Evolutionary conservation across 1,140 invertebrate species (phyloP), one percentile per base, ranked within the genome.

Genomic region (Aphidius gifuensis): DNA sequence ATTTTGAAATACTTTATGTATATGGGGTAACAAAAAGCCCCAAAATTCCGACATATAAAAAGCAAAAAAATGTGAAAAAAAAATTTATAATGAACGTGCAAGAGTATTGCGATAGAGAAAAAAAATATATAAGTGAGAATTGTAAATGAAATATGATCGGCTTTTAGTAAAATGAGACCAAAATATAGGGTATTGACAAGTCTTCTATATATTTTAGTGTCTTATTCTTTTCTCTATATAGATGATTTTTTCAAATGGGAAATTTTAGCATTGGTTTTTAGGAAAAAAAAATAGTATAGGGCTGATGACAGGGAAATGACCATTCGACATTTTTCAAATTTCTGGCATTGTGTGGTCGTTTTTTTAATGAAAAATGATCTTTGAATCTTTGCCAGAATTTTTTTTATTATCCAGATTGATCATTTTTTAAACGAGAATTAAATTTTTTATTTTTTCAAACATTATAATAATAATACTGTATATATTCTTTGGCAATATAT

Each of bases 91-190:
- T 42, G 21, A 58, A 46, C 51, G 64, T 62, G 32, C 48, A 40
- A 61, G 53, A 58, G 59, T 62, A 77, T 76, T 77, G 74, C 76
- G 66, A 32, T 32, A 3, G 23, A 32, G 23, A 32, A 32, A 32
- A 32, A 32, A 38, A 58, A 56, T 61, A 68, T 64, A 71, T 56
- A 68, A 74, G 69, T 70, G 68, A 61, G 69, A 74, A 76, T 75
- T 65, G 68, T 74, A 75, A 78, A 77, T 77, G 76, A 78, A 78
- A 78, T 77, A 77, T 67, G 74, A 78, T 77, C 75, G 64, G 73
- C 74, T 77, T 78, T 78, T 78, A 78, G 76, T 78, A 78, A 78
- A 78, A 78, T 73, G 73, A 77, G 72, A 74, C 72, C 65, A 73
- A 75, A 78, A 76, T 75, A 74, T 72, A 75, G 69, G 69, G 69